Evolutionary conservation across 2,113 vertebrate species (phyloP).

Genomic region (Myotis yumanensis): DNA sequence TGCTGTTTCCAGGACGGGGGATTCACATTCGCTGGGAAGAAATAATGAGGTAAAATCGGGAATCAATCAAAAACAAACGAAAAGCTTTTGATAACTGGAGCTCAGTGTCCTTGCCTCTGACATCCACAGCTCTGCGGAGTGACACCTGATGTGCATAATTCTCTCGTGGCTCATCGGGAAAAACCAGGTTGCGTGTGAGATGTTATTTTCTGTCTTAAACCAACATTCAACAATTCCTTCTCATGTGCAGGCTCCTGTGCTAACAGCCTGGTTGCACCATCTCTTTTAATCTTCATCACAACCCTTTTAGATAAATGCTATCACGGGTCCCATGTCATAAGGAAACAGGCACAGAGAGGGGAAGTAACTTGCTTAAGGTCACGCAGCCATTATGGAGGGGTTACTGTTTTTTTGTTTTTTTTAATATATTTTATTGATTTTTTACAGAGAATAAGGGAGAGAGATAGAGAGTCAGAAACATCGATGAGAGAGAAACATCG

Average conservation of each 20-base stretch:
- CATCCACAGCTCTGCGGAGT: fast-evolving
- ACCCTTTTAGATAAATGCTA: background rate
- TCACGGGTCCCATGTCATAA: background rate
- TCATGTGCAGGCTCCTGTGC: background rate
- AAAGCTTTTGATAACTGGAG: background rate
- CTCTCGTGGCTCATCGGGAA: fast-evolving
- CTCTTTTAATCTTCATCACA: background rate
- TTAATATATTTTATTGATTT: no score
- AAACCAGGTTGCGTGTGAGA: background rate
- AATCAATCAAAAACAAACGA: background rate
- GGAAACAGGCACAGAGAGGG: background rate
- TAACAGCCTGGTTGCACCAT: background rate
- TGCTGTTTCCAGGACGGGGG: background rate
- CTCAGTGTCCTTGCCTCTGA: background rate
- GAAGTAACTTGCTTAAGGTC: background rate
- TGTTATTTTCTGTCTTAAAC: background rate
- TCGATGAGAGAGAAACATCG: no score
- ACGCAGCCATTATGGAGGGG: background rate
- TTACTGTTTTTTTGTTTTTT: background rate
- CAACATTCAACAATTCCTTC: background rate
- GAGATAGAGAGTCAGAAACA: no score
- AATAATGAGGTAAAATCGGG: background rate
- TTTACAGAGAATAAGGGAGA: no score
- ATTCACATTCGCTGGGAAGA: background rate
- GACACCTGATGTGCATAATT: no score